A percentile compares a stretch with the other conserved stretches of the same genome.
phyloP scores from a whole-genome alignment of 2,113 vertebrate species.

The Dryoscopus gambensis region DNA sequence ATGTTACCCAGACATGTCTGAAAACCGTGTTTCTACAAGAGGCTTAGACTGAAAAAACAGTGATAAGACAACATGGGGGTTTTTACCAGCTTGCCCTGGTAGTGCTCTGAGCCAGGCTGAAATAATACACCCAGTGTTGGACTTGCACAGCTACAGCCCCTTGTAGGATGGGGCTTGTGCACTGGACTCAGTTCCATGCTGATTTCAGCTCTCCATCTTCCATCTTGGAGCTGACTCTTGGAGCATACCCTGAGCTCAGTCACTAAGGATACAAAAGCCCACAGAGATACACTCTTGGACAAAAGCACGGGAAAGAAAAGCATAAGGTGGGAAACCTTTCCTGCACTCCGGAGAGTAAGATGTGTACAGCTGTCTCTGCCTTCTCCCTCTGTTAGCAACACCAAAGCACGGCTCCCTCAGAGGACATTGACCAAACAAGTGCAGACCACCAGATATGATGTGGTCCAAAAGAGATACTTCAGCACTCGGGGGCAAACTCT shows the following conservation, averaged over 20 bases:
- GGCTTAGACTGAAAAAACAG: neutral
- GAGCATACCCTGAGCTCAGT: neutral
- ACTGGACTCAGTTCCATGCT: neutral
- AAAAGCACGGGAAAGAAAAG: neutral
- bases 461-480: neutral
- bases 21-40: neutral
- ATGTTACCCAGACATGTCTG: neutral
- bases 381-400: neutral
- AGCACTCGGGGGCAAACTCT: rapidly evolving
- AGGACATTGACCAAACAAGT: neutral
- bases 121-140: neutral
- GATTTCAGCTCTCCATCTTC: neutral
- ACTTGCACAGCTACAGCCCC: neutral
- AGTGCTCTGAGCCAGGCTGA: neutral
- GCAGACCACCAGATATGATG: neutral
- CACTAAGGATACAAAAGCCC: neutral
- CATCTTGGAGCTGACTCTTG: neutral
- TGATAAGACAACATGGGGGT: neutral
- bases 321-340: neutral
- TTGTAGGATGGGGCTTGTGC: neutral
- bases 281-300: neutral
- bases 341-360: neutral
- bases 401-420: neutral
- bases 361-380: neutral
- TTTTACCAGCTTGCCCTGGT: neutral